Base-by-base conservation (phyloP, 2,113 vertebrate species). In the Theristicus caerulescens region DNA sequence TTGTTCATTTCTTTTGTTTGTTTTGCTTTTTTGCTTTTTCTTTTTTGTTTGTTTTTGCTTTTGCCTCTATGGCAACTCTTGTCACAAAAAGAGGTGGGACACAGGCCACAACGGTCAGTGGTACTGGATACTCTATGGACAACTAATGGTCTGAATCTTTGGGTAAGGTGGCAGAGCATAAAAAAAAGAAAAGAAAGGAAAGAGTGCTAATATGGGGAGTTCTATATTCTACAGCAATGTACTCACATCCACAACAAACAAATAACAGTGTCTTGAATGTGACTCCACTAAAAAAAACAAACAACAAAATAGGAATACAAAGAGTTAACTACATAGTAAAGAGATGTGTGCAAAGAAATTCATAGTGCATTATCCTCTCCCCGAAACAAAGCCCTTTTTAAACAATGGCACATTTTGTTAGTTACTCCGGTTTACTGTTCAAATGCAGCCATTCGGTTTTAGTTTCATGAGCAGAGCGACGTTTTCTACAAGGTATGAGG, bases 211-310 rank as follows among this genome's bases (percentile, higher is more conserved):
- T 98, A 98, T 98, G 98, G 98, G 98, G 98, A 98, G 98, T 97
- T 98, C 98, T 98, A 98, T 98, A 98, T 97, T 98, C 99, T 99
- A 99, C 98, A 98, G 98, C 98, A 99, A 98, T 98, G 99, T 99
- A 99, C 98, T 99, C 99, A 99, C 99, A 99, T 99, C 98, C 98
- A 99, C 98, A 99, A 99, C 98, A 99, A 99, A 99, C 98, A 99
- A 99, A 98, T 98, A 99, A 99, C 98, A 99, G 98, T 99, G 98
- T 98, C 99, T 99, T 98, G 99, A 98, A 99, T 99, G 98, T 99
- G 99, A 99, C 98, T 99, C 98, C 99, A 99, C 99, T 99, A 99
- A 99, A 99, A 99, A 98, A 98, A 99, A 98, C 98, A 98, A 98
- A 99, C 98, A 98, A 99, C 98, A 99, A 98, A 99, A 99, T 98